Percentiles rank a stretch among this genome's conserved stretches.
Evolutionary conservation across 1,140 invertebrate genomes (phyloP).

Genomic region (Ceratina calcarata): DNA sequence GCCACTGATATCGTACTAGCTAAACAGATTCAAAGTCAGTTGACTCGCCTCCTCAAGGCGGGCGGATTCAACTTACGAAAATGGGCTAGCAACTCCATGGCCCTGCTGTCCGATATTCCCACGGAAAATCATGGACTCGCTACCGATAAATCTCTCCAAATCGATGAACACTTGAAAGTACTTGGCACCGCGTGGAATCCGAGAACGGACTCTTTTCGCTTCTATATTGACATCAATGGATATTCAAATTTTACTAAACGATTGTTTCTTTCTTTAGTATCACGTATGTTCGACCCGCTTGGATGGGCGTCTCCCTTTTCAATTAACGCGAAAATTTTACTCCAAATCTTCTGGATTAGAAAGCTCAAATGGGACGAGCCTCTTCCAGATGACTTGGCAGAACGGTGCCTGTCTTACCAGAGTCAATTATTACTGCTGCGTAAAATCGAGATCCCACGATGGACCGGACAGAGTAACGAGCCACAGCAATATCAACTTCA

Average conservation of each 20-base stretch:
- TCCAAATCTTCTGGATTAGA: neutral
- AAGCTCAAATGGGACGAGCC: neutral
- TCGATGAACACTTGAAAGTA: neutral
- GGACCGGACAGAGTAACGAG: too few species aligned
- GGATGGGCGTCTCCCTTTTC: neutral
- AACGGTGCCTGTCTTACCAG: too few species aligned
- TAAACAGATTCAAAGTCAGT: too few species aligned
- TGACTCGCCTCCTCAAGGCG: too few species aligned
- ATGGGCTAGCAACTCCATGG: too few species aligned
- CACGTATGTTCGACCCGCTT: neutral
- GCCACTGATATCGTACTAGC: too few species aligned
- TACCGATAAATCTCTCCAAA: too few species aligned
- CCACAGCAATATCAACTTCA: neutral
- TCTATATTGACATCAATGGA: neutral
- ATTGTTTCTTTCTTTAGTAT: neutral
- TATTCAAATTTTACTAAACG: neutral
- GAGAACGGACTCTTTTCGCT: neutral
- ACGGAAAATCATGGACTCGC: too few species aligned
- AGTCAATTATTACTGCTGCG: too few species aligned
- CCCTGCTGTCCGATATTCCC: too few species aligned
- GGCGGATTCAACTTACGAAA: too few species aligned
- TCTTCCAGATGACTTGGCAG: neutral
- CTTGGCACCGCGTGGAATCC: neutral
- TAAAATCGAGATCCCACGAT: too few species aligned
- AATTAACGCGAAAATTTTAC: neutral